Percentiles rank a stretch among this genome's conserved stretches.
These are phyloP conservation scores for Orcinus orca DNA, from an alignment of 2,113 vertebrate species.

Conservation along the genomic window DNA sequence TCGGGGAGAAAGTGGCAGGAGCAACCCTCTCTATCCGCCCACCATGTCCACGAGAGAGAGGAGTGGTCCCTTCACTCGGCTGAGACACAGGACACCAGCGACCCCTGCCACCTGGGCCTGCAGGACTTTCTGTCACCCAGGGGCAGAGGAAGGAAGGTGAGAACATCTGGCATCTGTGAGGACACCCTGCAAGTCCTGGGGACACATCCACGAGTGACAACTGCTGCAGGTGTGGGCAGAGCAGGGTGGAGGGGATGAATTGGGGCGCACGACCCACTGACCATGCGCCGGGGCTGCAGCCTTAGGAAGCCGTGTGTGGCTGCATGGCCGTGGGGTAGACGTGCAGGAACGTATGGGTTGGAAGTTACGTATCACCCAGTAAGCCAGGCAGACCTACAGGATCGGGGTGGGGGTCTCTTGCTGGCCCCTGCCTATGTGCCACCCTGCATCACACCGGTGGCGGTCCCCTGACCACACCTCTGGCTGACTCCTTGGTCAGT, in stretches of 20 bases:
- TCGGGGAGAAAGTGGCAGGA: background rate
- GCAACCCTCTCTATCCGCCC: background rate
- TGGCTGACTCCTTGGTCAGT: background rate
- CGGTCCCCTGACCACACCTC: background rate
- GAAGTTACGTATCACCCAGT: background rate
- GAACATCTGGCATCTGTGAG: background rate
- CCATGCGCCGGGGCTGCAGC: too few species aligned
- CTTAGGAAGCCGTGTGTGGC: too few species aligned
- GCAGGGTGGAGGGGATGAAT: background rate
- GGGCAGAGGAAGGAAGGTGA: too few species aligned
- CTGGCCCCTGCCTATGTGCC: too few species aligned
- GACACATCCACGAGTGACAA: background rate
- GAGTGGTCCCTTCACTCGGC: too few species aligned
- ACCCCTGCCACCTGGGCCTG: background rate
- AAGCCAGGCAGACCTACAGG: background rate
- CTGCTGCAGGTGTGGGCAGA: background rate
- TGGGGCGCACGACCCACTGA: background rate
- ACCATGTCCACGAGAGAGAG: too few species aligned
- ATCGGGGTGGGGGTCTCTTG: too few species aligned
- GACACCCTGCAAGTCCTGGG: background rate
- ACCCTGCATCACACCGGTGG: too few species aligned
- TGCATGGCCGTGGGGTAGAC: fast-evolving
- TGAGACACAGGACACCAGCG: background rate
- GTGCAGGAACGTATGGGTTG: background rate
- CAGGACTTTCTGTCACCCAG: background rate